Evolutionary conservation across 2,113 vertebrate species (phyloP), one percentile per base, ranked within the genome.

Genomic region (Puntigrus tetrazona): DNA sequence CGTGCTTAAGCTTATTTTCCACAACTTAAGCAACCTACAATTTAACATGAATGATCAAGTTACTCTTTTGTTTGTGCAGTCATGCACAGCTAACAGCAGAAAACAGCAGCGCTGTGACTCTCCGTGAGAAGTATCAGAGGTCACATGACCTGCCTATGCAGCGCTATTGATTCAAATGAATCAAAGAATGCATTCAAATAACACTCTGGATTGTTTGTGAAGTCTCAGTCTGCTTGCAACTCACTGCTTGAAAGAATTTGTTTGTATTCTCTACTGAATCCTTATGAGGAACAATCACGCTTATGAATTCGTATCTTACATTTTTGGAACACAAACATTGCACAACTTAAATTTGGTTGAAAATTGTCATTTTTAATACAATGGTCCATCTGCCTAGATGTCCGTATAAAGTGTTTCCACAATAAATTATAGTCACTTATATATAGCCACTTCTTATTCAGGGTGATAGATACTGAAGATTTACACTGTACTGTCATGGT

Each of bases 1-100:
- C 1, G 27, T 16, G 25, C 61, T 36, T 29, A 78, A 22, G 29
- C 69, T 34, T 50, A 20, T 50, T 47, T 90, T 88, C 87, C 81
- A 85, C 69, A 87, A 84, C 80, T 89, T 76, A 36, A 85, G 79
- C 82, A 86, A 89, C 82, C 86, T 90, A 80, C 88, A 90, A 90
- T 92, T 92, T 92, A 92, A 91, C 86, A 87, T 89, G 84, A 92
- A 90, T 89, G 86, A 92, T 91, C 81, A 86, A 91, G 85, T 34
- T 87, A 84, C 84, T 87, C 72, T 86, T 55, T 92, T 92, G 87
- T 92, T 91, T 91, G 90, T 88, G 90, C 87, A 89, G 84, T 91
- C 89, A 88, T 87, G 78, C 88, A 78, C 81, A 88, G 85, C 86
- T 74, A 55, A 70, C 87, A 79, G 84, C 86, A 86, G 82, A 57